Evolutionary conservation across 2,888 invertebrate genomes (phyloP), one percentile per base, ranked within the genome.

Genomic region (Epirrhoe alternata): DNA sequence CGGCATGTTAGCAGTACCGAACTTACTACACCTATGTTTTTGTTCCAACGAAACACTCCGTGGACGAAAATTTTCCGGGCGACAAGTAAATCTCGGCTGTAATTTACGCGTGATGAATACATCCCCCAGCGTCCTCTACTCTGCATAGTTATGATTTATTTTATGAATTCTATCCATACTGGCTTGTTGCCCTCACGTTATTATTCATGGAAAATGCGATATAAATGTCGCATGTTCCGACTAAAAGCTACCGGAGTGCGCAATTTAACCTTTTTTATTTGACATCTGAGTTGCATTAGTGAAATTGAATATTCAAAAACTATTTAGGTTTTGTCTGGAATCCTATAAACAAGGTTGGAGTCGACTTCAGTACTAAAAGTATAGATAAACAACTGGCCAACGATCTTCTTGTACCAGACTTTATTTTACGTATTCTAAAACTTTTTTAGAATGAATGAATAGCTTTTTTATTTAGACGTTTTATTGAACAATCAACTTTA

Each of bases 1-100:
- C 5, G 38, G 63, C 31, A 52, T 49, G 51, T 61, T 57, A 24
- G 24, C 3, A 24, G 24, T 24, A 24, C 24, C n/a, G n/a, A n/a
- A 52, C 61, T 61, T 56, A 62, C 62, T 62, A 42, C 42, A 42
- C 58, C 17, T 50, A 55, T 57, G 63, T 57, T 64, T 62, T 57
- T 62, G 60, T 63, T 64, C 55, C 68, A 66, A 72, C 68, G 60
- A 55, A 16, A 56, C 61, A 31, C 51, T 61, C 66, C 60, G 52
- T 50, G 6, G 45, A 51, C 31, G 61, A 65, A 63, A n/a, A 59
- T 51, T 57, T 35, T 64, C 14, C 42, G 17, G 42, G 16, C 14
- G 63, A 63, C 63, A 58, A 63, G 63, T 56, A 67, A 67, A 66
- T 62, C 62, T 60, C 56, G 3, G 24, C 35, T 56, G 60, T 67